phyloP scores from a whole-genome alignment of 2,113 vertebrate species.

The Oophaga pumilio region DNA sequence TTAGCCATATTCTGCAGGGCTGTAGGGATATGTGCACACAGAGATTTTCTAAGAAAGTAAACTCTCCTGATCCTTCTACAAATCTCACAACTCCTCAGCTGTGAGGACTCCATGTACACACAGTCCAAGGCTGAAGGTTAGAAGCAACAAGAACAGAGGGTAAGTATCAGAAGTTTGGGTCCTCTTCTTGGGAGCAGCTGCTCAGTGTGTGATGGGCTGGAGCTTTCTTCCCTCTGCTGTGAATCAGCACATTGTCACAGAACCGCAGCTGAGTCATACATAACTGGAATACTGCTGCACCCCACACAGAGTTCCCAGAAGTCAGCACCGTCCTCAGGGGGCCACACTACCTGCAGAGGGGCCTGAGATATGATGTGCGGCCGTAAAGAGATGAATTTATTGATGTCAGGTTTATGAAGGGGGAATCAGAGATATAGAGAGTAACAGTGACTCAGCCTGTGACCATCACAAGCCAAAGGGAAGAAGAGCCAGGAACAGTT shows the following conservation, averaged over 20 bases:
- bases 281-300: slow-evolving; percentile 79
- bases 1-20: no score
- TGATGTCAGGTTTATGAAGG: background rate
- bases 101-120: background rate
- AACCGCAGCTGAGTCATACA: slow-evolving; percentile 78
- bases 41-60: no score
- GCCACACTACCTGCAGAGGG: slow-evolving; percentile 58
- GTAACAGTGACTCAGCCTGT: background rate
- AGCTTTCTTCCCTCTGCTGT: slow-evolving; percentile 53
- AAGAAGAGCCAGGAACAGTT: background rate
- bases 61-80: no score
- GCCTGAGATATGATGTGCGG: background rate
- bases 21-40: no score
- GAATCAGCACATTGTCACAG: slow-evolving; percentile 72
- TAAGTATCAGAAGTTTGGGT: background rate
- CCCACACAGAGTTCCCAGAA: slow-evolving; percentile 78
- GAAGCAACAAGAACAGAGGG: background rate
- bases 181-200: background rate
- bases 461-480: background rate
- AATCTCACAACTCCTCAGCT: no score
- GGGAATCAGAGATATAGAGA: background rate
- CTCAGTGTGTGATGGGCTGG: background rate
- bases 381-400: background rate
- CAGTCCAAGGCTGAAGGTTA: background rate
- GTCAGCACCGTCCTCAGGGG: slow-evolving; percentile 67